A percentile compares a stretch with the other conserved stretches of the same genome.
These are phyloP conservation scores for Melanostigma gelatinosum DNA, from an alignment of 2,113 vertebrate species.

Conservation along the genomic window DNA sequence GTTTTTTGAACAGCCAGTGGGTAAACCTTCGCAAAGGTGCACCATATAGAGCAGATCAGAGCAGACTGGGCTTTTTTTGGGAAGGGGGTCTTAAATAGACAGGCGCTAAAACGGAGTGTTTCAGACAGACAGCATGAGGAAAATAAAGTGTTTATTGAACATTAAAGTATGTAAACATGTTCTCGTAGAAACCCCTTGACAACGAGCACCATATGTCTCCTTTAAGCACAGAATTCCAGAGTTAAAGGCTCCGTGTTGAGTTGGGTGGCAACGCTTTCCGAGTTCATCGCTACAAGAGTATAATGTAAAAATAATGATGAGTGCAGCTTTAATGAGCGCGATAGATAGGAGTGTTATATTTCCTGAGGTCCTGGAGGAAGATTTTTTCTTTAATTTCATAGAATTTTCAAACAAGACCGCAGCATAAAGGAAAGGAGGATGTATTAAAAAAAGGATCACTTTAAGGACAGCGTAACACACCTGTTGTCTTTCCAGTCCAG, in stretches of 20 bases:
- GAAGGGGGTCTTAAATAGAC: not conserved
- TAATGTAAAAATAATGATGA: conserved; percentile 46
- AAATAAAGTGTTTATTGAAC: not conserved
- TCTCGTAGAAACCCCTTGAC: not conserved
- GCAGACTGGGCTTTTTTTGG: too few relatives aligned
- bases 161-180: not conserved
- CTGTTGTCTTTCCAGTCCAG: conserved; percentile 42
- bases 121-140: not conserved
- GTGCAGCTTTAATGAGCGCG: conserved; percentile 13
- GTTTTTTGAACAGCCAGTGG: too few relatives aligned
- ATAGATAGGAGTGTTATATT: not conserved
- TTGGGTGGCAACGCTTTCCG: not conserved
- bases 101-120: not conserved
- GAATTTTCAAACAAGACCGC: not conserved
- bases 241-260: not conserved
- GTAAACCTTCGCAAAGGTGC: too few relatives aligned
- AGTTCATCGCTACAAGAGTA: not conserved
- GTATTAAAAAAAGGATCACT: conserved; percentile 5
- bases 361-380: not conserved
- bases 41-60: too few relatives aligned
- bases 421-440: conserved; percentile 8
- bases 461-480: conserved; percentile 18
- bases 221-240: not conserved
- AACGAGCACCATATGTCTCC: not conserved
- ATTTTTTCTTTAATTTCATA: conserved; percentile 3